Percentiles rank a stretch among this genome's conserved stretches.
Conservation (phyloP, 2,888 invertebrate genomes). For the Alloscopus bannaensis region DNA sequence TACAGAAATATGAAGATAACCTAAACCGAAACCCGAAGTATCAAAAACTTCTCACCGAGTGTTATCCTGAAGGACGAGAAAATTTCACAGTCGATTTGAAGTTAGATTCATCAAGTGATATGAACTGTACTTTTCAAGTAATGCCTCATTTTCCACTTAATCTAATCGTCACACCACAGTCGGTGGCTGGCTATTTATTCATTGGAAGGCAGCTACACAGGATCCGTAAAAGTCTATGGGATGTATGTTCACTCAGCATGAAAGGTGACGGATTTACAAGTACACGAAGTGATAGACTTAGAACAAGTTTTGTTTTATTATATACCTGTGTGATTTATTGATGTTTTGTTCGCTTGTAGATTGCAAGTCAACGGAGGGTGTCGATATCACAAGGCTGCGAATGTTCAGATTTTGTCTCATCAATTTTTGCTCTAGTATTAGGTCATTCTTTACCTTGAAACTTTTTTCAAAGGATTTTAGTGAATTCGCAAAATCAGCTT, state of each 20-base stretch:
- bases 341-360: conserved; percentile 36
- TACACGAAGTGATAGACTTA: not conserved
- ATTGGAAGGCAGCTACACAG: conserved; percentile 63
- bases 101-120: conserved; percentile 36
- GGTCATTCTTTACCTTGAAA: conserved; percentile 66
- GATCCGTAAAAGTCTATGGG: conserved; percentile 68
- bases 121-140: conserved; percentile 59
- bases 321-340: conserved; percentile 15
- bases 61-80: conserved; percentile 68
- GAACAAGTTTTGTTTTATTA: conserved; percentile 10
- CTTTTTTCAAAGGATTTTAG: conserved; percentile 59
- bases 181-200: conserved; percentile 62
- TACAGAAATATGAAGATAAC: conserved; percentile 62
- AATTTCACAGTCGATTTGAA: conserved; percentile 60
- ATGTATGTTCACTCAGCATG: conserved; percentile 39
- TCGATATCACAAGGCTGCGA: conserved; percentile 51
- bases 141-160: conserved; percentile 67
- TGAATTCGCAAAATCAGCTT: conserved; percentile 24
- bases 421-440: conserved; percentile 67
- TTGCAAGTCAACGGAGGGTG: conserved; percentile 42
- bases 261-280: conserved; percentile 57
- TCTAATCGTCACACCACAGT: conserved; percentile 57
- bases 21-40: conserved; percentile 54
- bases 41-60: conserved; percentile 65
- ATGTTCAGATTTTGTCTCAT: conserved; percentile 66